Base-by-base conservation (phyloP, 2,797 vertebrate genomes). In the Poecilia gillii region DNA sequence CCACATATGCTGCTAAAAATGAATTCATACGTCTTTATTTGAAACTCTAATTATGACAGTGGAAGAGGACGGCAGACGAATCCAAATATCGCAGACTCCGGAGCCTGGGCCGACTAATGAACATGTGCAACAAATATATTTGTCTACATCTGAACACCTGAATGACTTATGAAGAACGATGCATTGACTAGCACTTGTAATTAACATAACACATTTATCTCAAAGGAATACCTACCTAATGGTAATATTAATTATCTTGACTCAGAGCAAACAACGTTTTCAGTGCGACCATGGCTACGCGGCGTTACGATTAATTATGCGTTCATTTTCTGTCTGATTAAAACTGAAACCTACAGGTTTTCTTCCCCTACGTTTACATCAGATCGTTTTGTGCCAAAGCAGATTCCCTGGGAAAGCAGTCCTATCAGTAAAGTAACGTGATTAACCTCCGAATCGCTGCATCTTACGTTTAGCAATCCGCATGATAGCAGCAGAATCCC, bases 351-450 rank as follows among this genome's bases (percentile, higher is more conserved):
- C 64, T 62, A 81, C 53, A 57, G 77, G 71, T 80, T 68, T 28
- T 68, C 73, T 74, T 62, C 53, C 55, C 77, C 78, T 87, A 87
- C 78, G 90, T 88, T 84, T 88, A 84, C 88, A 78, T 75, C 72
- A 33, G 82, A 93, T 81, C 91, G 92, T 80, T 92, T 88, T 31
- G 57, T 16, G 12, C 92, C 89, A 93, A 71, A 77, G 86, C 83
- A 91, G 83, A 86, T 84, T 85, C 83, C 74, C 78, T 39, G 87
- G 80, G 90, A 90, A 84, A 82, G 75, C 53, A 77, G 75, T 89
- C 73, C 47, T 76, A 83, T 80, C 81, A 82, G 81, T 77, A 81
- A 85, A 80, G 84, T 75, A 78, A 88, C 77, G 74, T 71, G 59
- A 80, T 78, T 70, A 74, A 76, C 78, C 68, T 76, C 28, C 72